These are phyloP conservation scores for Cossypha caffra DNA, from an alignment of 2,797 vertebrate genomes.

Conservation along the genomic window DNA sequence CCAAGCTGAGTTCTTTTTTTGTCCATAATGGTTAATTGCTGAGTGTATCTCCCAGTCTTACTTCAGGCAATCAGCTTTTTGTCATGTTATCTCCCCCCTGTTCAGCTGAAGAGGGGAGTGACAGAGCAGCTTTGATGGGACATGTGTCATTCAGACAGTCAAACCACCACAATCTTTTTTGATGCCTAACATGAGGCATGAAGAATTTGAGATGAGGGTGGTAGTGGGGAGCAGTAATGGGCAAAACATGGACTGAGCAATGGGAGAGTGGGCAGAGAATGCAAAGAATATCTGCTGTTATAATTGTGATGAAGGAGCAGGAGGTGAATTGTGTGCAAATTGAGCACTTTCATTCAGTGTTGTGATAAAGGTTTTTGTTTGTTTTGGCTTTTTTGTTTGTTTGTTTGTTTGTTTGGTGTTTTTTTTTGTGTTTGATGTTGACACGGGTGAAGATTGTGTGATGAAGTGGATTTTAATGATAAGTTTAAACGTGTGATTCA, in stretches of 20 bases:
- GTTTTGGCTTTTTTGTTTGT: background rate
- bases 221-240: background rate
- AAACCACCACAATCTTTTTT: background rate
- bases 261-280: background rate
- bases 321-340: background rate
- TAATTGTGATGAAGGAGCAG: background rate
- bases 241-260: background rate
- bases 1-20: background rate
- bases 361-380: background rate
- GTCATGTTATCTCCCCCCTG: background rate
- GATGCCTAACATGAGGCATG: accelerated
- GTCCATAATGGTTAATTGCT: background rate
- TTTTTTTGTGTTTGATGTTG: background rate
- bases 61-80: background rate
- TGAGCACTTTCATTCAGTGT: background rate
- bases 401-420: background rate
- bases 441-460: background rate
- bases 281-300: background rate
- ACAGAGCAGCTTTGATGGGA: background rate
- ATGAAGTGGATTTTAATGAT: background rate
- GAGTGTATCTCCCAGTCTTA: background rate
- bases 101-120: background rate
- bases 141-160: background rate
- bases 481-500: background rate
- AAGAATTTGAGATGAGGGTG: background rate